Evolutionary conservation across 2,797 vertebrate species (phyloP).

Genomic region (Crocodylus rhombifer): DNA sequence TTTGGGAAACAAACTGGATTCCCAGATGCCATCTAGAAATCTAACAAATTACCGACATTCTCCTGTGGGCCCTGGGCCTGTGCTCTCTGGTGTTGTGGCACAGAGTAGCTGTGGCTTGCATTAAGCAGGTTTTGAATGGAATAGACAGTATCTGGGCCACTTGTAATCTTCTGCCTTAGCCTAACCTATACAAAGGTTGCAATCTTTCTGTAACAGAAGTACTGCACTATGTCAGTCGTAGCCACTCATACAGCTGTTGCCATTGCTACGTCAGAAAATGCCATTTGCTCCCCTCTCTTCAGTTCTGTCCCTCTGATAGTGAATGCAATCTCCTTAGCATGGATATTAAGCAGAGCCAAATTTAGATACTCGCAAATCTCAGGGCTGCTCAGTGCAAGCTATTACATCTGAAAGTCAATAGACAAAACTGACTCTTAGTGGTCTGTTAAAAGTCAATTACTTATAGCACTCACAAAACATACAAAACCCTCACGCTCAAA

Average conservation of each 20-base stretch:
- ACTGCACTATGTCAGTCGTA: background rate
- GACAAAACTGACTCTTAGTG: background rate
- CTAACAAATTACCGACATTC: rapidly evolving
- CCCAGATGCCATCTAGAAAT: rapidly evolving
- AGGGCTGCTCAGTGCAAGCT: background rate
- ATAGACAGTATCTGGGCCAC: background rate
- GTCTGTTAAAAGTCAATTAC: background rate
- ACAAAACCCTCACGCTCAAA: background rate
- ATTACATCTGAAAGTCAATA: background rate
- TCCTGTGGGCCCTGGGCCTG: background rate
- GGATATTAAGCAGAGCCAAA: background rate
- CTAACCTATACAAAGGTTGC: background rate
- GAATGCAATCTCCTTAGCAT: background rate
- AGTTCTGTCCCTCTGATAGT: background rate
- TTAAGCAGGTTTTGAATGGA: too few species aligned
- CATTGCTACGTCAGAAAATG: background rate
- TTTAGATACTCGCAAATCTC: background rate
- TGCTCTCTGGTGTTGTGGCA: background rate
- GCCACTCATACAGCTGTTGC: background rate
- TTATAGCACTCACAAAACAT: background rate
- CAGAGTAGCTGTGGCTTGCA: background rate
- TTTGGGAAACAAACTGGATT: rapidly evolving
- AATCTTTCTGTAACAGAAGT: background rate
- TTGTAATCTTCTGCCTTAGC: background rate
- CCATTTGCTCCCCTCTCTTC: background rate